Conservation (phyloP, 2,113 vertebrate species). For the Calidris pygmaea region DNA sequence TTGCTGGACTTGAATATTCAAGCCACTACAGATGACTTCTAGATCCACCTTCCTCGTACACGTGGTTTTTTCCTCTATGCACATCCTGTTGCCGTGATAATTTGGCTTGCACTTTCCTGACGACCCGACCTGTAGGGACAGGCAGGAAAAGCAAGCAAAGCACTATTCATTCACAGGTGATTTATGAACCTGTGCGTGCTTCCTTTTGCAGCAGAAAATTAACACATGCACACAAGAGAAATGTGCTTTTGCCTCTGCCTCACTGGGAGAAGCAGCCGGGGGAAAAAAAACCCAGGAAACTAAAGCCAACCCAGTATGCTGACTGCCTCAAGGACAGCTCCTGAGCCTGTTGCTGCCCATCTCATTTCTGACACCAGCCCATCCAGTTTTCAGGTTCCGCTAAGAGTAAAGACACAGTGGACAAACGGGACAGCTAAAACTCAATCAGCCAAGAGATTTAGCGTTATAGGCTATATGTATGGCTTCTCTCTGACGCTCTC, state of each 20-base stretch:
- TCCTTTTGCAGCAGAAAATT: neutral
- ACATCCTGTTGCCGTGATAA: neutral
- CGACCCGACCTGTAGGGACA: neutral
- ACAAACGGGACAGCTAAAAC: neutral
- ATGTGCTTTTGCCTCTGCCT: neutral
- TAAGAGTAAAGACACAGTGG: neutral
- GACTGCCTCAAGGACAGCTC: neutral
- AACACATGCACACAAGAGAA: neutral
- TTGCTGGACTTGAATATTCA: neutral
- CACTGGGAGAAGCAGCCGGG: neutral
- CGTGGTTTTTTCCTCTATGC: neutral
- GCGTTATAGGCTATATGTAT: neutral
- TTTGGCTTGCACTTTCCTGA: neutral
- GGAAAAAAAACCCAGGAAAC: neutral
- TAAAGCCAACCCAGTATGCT: neutral
- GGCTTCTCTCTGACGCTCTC: neutral
- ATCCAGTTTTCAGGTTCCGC: neutral
- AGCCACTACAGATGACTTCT: neutral
- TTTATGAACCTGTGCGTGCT: neutral
- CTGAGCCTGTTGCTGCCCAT: neutral
- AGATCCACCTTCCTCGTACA: neutral
- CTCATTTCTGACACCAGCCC: neutral
- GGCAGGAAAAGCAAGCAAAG: conserved; percentile 18
- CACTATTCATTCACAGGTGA: neutral
- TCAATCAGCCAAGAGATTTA: neutral